Conservation (phyloP, 2,113 vertebrate species). For the Psammodynastes pulverulentus region DNA sequence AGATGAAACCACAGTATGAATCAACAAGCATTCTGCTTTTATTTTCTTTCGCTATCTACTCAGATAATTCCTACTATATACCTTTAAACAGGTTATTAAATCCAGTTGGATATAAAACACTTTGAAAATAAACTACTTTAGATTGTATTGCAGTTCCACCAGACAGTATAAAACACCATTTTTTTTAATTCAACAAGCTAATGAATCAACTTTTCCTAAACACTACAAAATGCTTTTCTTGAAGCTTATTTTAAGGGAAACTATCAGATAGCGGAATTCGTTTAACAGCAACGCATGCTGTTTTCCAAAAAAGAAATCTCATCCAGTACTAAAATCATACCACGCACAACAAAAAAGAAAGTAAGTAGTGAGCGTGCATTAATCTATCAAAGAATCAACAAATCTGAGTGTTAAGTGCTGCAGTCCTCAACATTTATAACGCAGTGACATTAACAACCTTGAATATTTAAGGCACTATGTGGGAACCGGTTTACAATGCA, state of each 20-base stretch:
- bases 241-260: slow-evolving; percentile 79
- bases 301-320: slow-evolving; percentile 76
- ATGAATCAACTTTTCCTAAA: slow-evolving; percentile 89
- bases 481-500: slow-evolving; percentile 97
- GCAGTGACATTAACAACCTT: slow-evolving; percentile 98
- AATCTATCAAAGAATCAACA: slow-evolving; percentile 81
- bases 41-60: slow-evolving; percentile 80
- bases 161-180: slow-evolving; percentile 88
- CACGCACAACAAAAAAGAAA: slow-evolving; percentile 73
- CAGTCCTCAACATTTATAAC: slow-evolving; percentile 95
- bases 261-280: slow-evolving; percentile 78
- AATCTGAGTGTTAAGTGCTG: slow-evolving; percentile 98
- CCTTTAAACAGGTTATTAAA: slow-evolving; percentile 81
- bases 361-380: slow-evolving; percentile 64
- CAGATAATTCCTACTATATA: slow-evolving; percentile 89
- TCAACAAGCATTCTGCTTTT: slow-evolving; percentile 78
- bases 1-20: slow-evolving; percentile 86
- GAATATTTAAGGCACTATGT: slow-evolving; percentile 99
- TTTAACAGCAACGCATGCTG: slow-evolving; percentile 87
- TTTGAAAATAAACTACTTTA: slow-evolving; percentile 81
- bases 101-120: slow-evolving; percentile 78
- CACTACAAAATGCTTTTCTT: slow-evolving; percentile 86
- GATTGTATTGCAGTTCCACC: slow-evolving; percentile 95
- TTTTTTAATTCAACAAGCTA: slow-evolving; percentile 84
- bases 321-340: slow-evolving; percentile 85